Percentiles rank a stretch among this genome's conserved stretches.
Evolutionary conservation across 2,888 invertebrate genomes (phyloP).

Genomic region (Orchesellides sinensis): DNA sequence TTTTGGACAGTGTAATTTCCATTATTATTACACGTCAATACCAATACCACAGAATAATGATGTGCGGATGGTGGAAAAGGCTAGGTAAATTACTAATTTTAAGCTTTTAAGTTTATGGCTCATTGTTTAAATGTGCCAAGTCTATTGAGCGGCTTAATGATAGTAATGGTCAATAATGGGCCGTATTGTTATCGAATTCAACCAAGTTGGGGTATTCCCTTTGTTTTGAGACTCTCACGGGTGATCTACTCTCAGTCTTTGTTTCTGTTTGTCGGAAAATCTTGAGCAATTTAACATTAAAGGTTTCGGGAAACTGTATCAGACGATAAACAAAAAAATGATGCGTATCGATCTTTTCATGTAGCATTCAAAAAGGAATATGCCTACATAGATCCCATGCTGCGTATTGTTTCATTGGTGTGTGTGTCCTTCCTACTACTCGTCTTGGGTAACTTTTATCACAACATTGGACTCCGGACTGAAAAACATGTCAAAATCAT

Average conservation of each 20-base stretch:
- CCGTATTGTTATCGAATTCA: not conserved
- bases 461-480: not conserved
- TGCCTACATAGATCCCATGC: constrained; percentile 8
- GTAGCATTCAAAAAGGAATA: no score
- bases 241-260: constrained; percentile 49
- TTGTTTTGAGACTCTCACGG: constrained; percentile 43
- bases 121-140: constrained; percentile 56
- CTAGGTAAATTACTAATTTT: constrained; percentile 29
- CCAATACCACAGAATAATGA: constrained; percentile 50
- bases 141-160: constrained; percentile 48
- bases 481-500: constrained; percentile 18
- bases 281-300: constrained; percentile 58
- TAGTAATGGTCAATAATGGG: constrained; percentile 33
- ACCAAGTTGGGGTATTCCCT: not conserved
- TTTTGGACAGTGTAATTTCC: not conserved
- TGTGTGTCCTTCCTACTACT: not conserved
- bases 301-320: constrained; percentile 45
- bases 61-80: constrained; percentile 27
- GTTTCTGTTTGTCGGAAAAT: constrained; percentile 50
- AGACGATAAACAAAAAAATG: constrained; percentile 29
- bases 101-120: constrained; percentile 37
- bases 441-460: constrained; percentile 4
- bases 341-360: constrained; percentile 12
- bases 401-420: constrained; percentile 17
- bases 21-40: constrained; percentile 30